Evolutionary conservation across 92 coral and sea anemone genomes (phyloP), one percentile per base, ranked within the genome.

Genomic region (Umimayanthus chanpuru): DNA sequence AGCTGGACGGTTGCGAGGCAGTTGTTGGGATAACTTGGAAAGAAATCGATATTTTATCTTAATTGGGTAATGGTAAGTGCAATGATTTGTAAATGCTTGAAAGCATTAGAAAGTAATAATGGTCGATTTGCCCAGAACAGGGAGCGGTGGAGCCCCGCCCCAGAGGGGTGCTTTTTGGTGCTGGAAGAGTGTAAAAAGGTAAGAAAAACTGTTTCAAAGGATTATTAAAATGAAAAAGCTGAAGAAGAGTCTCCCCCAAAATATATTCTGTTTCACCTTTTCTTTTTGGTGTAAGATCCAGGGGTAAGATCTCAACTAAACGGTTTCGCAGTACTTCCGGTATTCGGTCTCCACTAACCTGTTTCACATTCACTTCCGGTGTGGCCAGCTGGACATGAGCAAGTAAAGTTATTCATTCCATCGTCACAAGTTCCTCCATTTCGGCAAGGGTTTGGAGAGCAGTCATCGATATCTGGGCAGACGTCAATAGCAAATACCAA

Each of bases 401-500:
- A 81, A 9, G 85, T 65, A 61, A 81, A 81, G 28, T 50, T 40
- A 25, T 64, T 39, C 7, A 64, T 21, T 23, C 30, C 16, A 44
- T 81, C 75, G 6, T 58, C 43, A 39, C 85, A 90, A 23, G 86
- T 61, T 71, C 79, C 92, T 10, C 82, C 86, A 90, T 90, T 79
- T 44, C 55, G 21, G 50, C 92, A 90, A 9, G 92, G 85, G 26
- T 14, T 25, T 15, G 40, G 6, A 12, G 38, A 4, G 66, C 92
- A 90, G 77, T 90, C 92, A 64, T 90, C 76, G 74, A 79, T 43
- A 80, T 90, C 92, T 81, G 44, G 23, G 20, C n/a, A 81, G 16
- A 15, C 7, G 39, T 73, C 5, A 12, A 12, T 16, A 16, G 41
- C 21, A 47, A 41, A 41, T 9, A 9, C 10, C 11, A 47, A 47